Evolutionary conservation across 1,140 invertebrate species (phyloP).

Genomic region (Globodera rostochiensis): DNA sequence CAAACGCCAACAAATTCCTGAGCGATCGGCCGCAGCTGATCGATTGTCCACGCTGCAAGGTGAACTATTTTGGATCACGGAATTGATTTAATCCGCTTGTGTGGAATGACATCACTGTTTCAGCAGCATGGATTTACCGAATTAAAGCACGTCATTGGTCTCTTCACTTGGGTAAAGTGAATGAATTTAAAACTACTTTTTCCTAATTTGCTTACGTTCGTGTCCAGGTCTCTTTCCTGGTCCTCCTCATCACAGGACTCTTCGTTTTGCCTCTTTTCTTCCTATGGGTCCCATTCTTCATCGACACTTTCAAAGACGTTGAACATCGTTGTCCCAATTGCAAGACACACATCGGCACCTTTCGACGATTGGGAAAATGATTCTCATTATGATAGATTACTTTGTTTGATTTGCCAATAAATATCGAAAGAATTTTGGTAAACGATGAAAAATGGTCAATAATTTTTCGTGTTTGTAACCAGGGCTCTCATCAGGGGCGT

Average conservation of each 20-base stretch:
- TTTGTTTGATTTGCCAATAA: no score
- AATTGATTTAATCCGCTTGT: conserved; percentile 21
- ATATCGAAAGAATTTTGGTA: no score
- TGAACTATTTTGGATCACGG: background rate
- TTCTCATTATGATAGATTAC: background rate
- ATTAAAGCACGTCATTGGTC: conserved; percentile 34
- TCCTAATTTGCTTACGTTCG: conserved; percentile 28
- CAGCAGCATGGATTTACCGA: conserved; percentile 57
- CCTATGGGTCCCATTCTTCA: conserved; percentile 60
- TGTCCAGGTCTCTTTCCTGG: conserved; percentile 51
- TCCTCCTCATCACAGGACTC: conserved; percentile 52
- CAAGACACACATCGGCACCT: conserved; percentile 58
- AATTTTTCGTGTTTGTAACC: no score
- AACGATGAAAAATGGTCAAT: no score
- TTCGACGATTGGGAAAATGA: conserved; percentile 55
- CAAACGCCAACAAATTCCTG: conserved; percentile 60
- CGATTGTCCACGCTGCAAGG: conserved; percentile 50
- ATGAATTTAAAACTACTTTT: conserved; percentile 25
- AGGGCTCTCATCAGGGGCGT: no score
- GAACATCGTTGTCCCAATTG: conserved; percentile 58
- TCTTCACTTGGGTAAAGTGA: conserved; percentile 30
- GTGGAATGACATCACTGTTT: conserved; percentile 24
- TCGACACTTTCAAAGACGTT: conserved; percentile 60
- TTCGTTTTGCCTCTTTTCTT: conserved; percentile 58
- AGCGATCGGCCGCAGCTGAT: conserved; percentile 57